Evolutionary conservation across 1,140 invertebrate genomes (phyloP).

Genomic region (Drosophila parvula): DNA sequence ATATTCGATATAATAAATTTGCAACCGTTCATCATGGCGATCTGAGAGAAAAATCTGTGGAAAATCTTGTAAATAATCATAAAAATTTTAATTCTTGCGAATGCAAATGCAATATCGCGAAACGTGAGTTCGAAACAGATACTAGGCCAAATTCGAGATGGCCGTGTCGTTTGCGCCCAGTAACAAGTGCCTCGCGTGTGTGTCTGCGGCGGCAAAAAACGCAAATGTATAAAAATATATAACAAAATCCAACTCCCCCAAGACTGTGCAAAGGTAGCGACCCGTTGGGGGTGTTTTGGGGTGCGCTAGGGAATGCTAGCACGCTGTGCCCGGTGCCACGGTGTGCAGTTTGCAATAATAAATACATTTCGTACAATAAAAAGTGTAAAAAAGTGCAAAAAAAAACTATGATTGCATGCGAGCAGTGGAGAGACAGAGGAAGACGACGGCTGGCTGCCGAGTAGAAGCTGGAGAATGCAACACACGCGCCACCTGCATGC

Average conservation of each 20-base stretch:
- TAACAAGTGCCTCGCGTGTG: constrained; percentile 62
- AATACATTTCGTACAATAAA: constrained; percentile 74
- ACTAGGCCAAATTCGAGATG: constrained; percentile 20
- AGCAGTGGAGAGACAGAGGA: constrained; percentile 45
- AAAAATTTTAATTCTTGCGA: constrained; percentile 70
- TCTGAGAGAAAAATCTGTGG: constrained; percentile 49
- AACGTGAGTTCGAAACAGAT: constrained; percentile 57
- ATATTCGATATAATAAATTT: constrained; percentile 8
- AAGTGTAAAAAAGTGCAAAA: constrained; percentile 76
- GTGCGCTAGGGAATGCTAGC: constrained; percentile 1
- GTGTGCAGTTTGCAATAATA: constrained; percentile 68
- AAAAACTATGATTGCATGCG: constrained; percentile 62
- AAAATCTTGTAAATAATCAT: constrained; percentile 79
- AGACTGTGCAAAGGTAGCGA: constrained; percentile 55
- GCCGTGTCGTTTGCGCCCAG: constrained; percentile 11
- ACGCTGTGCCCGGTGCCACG: constrained; percentile 2
- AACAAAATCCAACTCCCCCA: constrained; percentile 66
- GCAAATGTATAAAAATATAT: constrained; percentile 70
- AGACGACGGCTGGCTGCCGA: constrained; percentile 38
- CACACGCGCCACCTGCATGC: constrained; percentile 69
- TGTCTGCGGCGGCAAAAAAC: constrained; percentile 78
- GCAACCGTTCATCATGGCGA: constrained; percentile 32
- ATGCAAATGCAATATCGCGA: constrained; percentile 62
- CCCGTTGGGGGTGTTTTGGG: constrained; percentile 33
- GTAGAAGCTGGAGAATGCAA: constrained; percentile 61